Conservation (phyloP, 1,140 invertebrate species). For the Stratiolaelaps scimitus region DNA sequence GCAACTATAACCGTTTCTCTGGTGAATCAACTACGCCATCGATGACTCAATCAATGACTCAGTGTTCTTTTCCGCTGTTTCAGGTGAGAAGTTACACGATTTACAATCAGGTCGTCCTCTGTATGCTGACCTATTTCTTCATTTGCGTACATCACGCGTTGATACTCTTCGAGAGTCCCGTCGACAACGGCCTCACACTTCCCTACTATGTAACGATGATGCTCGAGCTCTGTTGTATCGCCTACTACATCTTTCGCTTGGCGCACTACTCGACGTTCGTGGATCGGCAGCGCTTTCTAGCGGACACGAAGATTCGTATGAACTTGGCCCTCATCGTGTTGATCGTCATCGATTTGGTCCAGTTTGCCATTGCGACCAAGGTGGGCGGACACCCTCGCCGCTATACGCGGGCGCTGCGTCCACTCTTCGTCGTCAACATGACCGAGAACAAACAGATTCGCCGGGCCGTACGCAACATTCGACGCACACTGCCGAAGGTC, state of each 20-base stretch:
- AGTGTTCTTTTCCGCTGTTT: not conserved
- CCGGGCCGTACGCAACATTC: constrained; percentile 46
- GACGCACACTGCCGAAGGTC: constrained; percentile 46
- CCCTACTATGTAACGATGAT: constrained; percentile 43
- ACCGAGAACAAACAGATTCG: constrained; percentile 46
- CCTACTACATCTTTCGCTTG: constrained; percentile 42
- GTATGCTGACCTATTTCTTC: constrained; percentile 37
- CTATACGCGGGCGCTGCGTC: constrained; percentile 44
- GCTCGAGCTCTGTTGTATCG: constrained; percentile 41
- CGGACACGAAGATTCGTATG: constrained; percentile 44
- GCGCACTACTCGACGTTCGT: constrained; percentile 41
- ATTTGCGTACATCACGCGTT: constrained; percentile 42
- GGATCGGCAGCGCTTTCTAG: constrained; percentile 40
- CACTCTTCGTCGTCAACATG: constrained; percentile 47
- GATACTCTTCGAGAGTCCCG: constrained; percentile 44
- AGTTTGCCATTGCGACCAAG: constrained; percentile 37
- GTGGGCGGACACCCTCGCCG: constrained; percentile 38
- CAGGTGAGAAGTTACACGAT: constrained; percentile 15
- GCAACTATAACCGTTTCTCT: too few relatives aligned
- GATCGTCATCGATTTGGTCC: constrained; percentile 43
- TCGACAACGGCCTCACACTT: constrained; percentile 38
- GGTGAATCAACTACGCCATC: too few relatives aligned
- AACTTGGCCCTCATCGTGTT: constrained; percentile 40
- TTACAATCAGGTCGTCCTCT: constrained; percentile 21
- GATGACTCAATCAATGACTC: too few relatives aligned